phyloP scores from a whole-genome alignment of 2,797 vertebrate species.

The Heteromormyrus szaboi region DNA sequence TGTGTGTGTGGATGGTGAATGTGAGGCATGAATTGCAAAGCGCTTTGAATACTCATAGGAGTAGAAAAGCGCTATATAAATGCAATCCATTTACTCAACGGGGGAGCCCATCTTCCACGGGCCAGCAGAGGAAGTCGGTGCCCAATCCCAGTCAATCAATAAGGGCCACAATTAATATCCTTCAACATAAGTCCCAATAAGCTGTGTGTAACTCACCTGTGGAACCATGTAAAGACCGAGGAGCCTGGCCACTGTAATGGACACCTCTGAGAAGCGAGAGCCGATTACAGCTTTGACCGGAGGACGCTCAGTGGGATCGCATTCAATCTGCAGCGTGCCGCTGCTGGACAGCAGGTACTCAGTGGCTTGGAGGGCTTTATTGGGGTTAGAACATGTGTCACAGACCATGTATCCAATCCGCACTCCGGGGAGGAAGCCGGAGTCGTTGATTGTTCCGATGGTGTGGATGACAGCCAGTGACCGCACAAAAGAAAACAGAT shows the following conservation, averaged over 20 bases:
- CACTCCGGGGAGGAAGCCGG: conserved; percentile 42
- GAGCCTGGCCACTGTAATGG: conserved; percentile 47
- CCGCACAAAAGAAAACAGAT: conserved; percentile 31
- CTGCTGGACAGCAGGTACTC: conserved; percentile 38
- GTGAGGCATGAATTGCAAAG: too few relatives aligned
- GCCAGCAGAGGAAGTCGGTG: background rate
- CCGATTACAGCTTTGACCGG: conserved; percentile 50
- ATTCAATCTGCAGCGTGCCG: conserved; percentile 11
- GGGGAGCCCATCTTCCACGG: background rate
- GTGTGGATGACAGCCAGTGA: conserved; percentile 40
- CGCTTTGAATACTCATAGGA: too few relatives aligned
- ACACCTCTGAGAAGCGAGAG: conserved; percentile 45
- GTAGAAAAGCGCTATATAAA: too few relatives aligned
- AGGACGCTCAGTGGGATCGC: conserved; percentile 31
- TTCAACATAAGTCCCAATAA: background rate
- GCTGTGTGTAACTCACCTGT: conserved; percentile 38
- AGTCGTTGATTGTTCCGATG: conserved; percentile 46
- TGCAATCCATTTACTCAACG: background rate
- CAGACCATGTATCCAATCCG: conserved; percentile 44
- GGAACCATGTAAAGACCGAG: conserved; percentile 53
- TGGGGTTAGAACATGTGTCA: conserved; percentile 42
- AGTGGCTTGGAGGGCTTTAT: conserved; percentile 38
- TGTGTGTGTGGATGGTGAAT: too few relatives aligned
- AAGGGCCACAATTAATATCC: background rate
- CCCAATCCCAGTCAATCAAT: background rate